phyloP scores from a whole-genome alignment of 2,888 invertebrate genomes.

The Muschampia plurimacula region DNA sequence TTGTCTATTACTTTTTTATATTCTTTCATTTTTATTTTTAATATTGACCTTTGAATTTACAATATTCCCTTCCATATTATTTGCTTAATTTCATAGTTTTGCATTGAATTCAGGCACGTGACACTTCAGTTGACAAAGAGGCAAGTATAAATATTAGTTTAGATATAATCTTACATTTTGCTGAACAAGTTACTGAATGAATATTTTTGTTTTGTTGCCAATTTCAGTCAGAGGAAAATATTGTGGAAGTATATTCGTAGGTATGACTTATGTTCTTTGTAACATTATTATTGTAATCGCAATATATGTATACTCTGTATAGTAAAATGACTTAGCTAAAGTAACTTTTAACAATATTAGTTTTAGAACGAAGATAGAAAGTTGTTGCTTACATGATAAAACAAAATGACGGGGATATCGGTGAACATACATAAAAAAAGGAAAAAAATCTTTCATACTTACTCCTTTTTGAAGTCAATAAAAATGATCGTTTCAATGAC shows the following conservation, averaged over 20 bases:
- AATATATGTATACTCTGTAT: too few species aligned
- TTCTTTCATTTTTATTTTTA: constrained; percentile 9
- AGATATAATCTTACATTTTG: constrained; percentile 40
- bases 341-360: too few species aligned
- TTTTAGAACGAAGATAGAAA: too few species aligned
- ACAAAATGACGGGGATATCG: too few species aligned
- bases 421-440: too few species aligned
- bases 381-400: too few species aligned
- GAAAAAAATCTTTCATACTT: too few species aligned
- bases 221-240: constrained; percentile 81
- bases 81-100: constrained; percentile 60
- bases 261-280: constrained; percentile 59
- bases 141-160: constrained; percentile 65
- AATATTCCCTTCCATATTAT: constrained; percentile 1
- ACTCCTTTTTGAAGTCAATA: too few species aligned
- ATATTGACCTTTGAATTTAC: constrained; percentile 45
- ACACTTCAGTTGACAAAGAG: constrained; percentile 72
- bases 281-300: background rate
- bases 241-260: constrained; percentile 76
- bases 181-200: constrained; percentile 35
- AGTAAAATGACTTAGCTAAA: too few species aligned
- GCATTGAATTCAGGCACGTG: constrained; percentile 77
- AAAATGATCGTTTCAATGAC: too few species aligned
- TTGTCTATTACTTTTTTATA: constrained; percentile 44
- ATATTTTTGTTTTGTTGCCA: constrained; percentile 51